Conservation (phyloP, 2,888 invertebrate species). For the Acheta domesticus region DNA sequence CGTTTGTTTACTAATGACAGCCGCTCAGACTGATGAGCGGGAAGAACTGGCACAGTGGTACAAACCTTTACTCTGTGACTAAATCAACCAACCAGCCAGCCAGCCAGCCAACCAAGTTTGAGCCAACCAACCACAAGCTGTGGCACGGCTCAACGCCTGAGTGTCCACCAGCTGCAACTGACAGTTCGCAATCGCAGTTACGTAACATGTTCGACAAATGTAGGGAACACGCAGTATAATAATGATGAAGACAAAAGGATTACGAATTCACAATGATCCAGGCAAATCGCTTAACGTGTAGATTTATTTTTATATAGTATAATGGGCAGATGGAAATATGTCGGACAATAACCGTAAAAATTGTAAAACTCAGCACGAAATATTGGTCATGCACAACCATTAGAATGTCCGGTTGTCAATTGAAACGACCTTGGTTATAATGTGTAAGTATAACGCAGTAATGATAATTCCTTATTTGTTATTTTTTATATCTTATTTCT, state of each 20-base stretch:
- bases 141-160: not conserved
- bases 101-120: not conserved
- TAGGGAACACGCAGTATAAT: not conserved
- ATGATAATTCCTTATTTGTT: too few species aligned
- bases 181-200: conserved; percentile 5
- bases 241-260: not conserved
- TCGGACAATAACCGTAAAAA: too few species aligned
- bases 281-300: too few species aligned
- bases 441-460: too few species aligned
- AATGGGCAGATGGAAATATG: too few species aligned
- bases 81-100: not conserved
- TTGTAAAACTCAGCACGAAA: too few species aligned
- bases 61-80: conserved; percentile 6
- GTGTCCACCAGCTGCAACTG: not conserved
- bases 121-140: not conserved
- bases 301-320: too few species aligned
- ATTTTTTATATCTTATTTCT: too few species aligned
- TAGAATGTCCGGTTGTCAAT: too few species aligned
- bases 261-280: too few species aligned
- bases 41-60: not conserved
- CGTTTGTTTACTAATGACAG: conserved; percentile 29
- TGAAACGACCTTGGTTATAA: too few species aligned
- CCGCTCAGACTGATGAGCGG: conserved; percentile 3
- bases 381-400: too few species aligned
- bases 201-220: not conserved